Percentiles rank a stretch among this genome's conserved stretches.
Evolutionary conservation across 2,797 vertebrate species (phyloP).

Genomic region (Holocentrus rufus): DNA sequence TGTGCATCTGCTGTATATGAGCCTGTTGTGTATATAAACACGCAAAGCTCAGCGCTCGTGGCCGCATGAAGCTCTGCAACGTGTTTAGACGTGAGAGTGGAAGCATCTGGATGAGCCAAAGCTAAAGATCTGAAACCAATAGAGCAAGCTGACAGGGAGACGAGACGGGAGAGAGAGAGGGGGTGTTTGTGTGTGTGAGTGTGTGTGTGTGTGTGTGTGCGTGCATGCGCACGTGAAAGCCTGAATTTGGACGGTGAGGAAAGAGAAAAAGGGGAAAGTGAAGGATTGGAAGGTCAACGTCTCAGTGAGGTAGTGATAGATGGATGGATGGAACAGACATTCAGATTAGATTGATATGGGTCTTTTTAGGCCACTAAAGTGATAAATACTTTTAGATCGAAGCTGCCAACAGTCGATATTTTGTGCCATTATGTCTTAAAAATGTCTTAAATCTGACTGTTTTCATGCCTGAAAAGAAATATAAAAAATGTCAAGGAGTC

Average conservation of each 20-base stretch:
- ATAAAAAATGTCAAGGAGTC: no score
- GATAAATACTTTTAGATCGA: no score
- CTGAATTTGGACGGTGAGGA: not conserved
- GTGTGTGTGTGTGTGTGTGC: not conserved
- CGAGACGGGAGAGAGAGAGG: not conserved
- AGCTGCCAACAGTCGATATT: no score
- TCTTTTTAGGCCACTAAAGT: no score
- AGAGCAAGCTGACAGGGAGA: conserved; percentile 13
- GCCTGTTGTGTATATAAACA: conserved; percentile 55
- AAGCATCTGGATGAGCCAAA: conserved; percentile 54
- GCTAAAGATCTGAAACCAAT: conserved; percentile 21
- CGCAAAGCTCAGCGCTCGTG: conserved; percentile 21
- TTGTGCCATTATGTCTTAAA: no score
- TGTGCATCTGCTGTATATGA: conserved; percentile 44
- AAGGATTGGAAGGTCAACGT: no score
- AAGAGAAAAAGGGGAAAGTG: not conserved
- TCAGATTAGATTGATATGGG: no score
- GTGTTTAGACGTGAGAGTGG: conserved; percentile 55
- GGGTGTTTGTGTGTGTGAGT: not conserved
- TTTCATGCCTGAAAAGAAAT: no score
- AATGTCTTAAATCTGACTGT: no score
- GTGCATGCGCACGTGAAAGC: not conserved
- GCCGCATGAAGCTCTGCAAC: conserved; percentile 33
- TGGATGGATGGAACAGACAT: no score
- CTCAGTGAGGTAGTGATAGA: no score